phyloP scores from a whole-genome alignment of 2,113 vertebrate genomes.

The Onychostoma macrolepis region DNA sequence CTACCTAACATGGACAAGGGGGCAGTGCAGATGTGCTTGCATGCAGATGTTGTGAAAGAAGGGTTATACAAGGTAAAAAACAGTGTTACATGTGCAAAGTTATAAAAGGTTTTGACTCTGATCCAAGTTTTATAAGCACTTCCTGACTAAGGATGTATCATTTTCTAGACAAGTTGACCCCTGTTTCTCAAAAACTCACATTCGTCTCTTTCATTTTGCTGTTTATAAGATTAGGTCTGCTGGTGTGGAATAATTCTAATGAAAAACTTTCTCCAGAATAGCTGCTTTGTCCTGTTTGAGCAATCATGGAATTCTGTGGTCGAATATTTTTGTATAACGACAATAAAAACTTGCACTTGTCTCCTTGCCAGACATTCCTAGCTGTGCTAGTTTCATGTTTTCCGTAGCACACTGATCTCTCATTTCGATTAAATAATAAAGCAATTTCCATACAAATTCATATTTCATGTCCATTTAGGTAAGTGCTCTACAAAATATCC shows the following conservation, averaged over 20 bases:
- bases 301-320: not conserved
- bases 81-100: constrained; percentile 25
- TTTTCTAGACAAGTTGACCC: not conserved
- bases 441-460: not conserved
- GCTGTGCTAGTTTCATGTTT: not conserved
- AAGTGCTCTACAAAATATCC: not conserved
- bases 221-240: not conserved
- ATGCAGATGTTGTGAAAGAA: constrained; percentile 36
- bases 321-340: not conserved
- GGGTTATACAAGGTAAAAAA: constrained; percentile 35
- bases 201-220: not conserved
- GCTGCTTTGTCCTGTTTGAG: not conserved
- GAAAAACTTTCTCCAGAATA: not conserved
- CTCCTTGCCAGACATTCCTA: not conserved
- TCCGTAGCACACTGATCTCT: not conserved
- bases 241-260: not conserved
- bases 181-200: not conserved
- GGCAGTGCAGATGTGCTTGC: constrained; percentile 46
- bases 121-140: constrained; percentile 16
- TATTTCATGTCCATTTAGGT: not conserved
- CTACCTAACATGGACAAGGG: not conserved
- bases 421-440: not conserved
- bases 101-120: constrained; percentile 12
- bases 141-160: not conserved
- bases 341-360: not conserved